These are phyloP conservation scores for Sitta carolinensis DNA, from an alignment of 2,797 vertebrate genomes.

Conservation along the genomic window DNA sequence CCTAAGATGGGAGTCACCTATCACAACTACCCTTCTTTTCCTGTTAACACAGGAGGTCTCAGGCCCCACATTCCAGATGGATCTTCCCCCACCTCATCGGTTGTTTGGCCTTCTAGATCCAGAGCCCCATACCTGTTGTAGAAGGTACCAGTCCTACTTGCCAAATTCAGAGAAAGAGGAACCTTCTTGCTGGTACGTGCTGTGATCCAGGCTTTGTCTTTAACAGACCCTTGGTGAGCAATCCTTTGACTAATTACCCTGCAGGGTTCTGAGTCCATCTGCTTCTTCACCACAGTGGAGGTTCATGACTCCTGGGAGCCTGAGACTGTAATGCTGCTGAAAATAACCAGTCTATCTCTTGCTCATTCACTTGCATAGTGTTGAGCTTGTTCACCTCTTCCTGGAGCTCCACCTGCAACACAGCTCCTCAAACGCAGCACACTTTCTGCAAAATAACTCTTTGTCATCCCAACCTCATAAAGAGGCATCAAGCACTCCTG, in stretches of 20 bases:
- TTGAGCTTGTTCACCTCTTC: background rate
- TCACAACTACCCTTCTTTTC: background rate
- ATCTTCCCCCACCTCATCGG: background rate
- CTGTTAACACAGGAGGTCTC: no score
- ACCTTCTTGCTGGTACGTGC: background rate
- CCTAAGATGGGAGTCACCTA: background rate
- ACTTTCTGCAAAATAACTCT: background rate
- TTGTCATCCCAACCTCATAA: rapidly evolving
- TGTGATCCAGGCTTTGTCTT: background rate
- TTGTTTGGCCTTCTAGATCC: background rate
- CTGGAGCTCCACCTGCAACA: background rate
- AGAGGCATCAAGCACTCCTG: background rate
- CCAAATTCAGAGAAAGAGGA: background rate
- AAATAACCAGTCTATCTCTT: rapidly evolving
- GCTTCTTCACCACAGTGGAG: background rate
- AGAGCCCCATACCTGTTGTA: background rate
- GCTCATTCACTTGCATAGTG: rapidly evolving
- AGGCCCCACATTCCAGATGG: background rate
- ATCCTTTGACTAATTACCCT: background rate
- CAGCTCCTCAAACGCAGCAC: background rate
- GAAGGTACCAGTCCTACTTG: background rate
- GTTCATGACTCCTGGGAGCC: background rate
- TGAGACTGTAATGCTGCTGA: background rate
- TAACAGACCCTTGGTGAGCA: background rate
- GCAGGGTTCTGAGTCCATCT: background rate